A percentile compares a stretch with the other conserved stretches of the same genome.
Evolutionary conservation across 2,113 vertebrate genomes (phyloP).

Genomic region (Campylomormyrus tamandua): DNA sequence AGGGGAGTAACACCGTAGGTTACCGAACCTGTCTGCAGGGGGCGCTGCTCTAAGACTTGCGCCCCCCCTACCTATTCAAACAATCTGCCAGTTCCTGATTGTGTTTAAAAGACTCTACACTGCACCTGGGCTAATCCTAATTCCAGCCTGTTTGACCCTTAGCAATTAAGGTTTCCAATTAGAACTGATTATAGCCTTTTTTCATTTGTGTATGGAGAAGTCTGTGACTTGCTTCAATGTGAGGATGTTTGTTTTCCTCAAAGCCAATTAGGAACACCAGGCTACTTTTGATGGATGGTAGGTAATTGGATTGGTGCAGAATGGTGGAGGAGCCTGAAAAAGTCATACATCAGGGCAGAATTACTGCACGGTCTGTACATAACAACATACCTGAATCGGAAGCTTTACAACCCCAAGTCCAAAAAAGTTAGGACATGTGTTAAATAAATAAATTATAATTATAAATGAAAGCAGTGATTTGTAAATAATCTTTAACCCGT

Average conservation of each 20-base stretch:
- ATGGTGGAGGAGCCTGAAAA: neutral
- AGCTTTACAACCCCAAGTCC: neutral
- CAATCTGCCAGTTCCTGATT: neutral
- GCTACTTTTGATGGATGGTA: neutral
- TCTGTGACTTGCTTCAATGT: neutral
- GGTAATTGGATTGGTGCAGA: neutral
- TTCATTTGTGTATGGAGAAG: neutral
- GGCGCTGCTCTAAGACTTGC: neutral
- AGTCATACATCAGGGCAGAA: neutral
- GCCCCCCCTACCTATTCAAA: neutral
- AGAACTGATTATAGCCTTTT: neutral
- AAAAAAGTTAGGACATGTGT: neutral
- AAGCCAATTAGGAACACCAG: neutral
- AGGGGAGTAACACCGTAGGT: neutral
- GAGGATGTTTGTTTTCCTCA: neutral
- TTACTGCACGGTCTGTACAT: neutral
- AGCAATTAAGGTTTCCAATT: neutral
- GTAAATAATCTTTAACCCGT: neutral
- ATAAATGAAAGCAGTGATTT: neutral
- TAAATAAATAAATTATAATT: neutral
- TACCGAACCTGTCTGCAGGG: neutral
- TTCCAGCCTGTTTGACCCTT: neutral
- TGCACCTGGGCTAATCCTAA: neutral
- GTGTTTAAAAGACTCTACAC: neutral
- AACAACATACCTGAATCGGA: neutral